These are phyloP conservation scores for Anisognathus igniventris DNA, from an alignment of 2,797 vertebrate genomes.

Conservation along the genomic window DNA sequence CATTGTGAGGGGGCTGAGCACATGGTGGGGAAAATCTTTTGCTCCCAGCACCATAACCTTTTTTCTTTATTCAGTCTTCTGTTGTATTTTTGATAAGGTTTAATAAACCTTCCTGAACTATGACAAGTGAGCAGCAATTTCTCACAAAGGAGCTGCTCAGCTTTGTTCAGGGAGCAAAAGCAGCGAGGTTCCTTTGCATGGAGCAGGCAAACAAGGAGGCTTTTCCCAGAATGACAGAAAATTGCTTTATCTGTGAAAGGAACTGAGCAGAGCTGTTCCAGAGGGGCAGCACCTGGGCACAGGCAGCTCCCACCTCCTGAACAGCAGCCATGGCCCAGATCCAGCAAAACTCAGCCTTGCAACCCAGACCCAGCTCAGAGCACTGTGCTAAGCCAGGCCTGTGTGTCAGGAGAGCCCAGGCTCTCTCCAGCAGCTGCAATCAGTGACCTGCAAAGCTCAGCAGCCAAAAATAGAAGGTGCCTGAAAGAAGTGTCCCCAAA, in stretches of 20 bases:
- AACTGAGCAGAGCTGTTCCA: neutral
- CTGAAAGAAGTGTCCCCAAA: neutral
- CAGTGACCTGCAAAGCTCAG: neutral
- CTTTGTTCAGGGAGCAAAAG: neutral
- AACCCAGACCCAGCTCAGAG: neutral
- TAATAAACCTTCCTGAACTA: no score
- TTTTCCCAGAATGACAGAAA: neutral
- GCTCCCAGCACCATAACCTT: accelerated
- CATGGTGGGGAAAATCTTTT: no score
- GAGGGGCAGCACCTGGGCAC: neutral
- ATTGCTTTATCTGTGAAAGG: neutral
- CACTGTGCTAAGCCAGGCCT: neutral
- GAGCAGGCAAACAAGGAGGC: neutral
- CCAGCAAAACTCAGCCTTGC: no score
- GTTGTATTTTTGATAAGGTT: no score
- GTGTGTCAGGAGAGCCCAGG: neutral
- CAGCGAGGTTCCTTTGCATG: neutral
- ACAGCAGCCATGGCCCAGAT: neutral
- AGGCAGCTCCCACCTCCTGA: neutral
- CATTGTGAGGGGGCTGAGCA: no score
- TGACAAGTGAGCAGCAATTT: no score
- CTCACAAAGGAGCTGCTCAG: neutral
- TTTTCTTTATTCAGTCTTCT: no score
- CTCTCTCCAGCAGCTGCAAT: neutral
- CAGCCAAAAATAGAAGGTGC: neutral